Conservation (phyloP, 2,888 invertebrate species). For the Augiades crinisus region DNA sequence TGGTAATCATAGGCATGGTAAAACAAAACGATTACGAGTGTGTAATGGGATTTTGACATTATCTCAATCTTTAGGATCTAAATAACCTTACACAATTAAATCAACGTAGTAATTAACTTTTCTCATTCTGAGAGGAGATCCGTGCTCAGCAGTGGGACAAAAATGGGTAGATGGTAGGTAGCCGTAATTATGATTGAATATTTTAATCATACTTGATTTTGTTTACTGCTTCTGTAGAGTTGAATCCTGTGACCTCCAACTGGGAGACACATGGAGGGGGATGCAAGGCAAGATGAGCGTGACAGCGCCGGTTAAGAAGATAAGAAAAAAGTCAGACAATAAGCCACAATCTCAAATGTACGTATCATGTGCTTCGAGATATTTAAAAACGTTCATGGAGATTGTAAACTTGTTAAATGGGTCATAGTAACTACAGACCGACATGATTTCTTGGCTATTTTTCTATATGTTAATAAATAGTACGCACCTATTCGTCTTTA, state of each 20-base stretch:
- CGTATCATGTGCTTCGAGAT: slow-evolving; percentile 69
- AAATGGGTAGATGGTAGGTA: too few relatives aligned
- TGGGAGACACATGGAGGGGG: slow-evolving; percentile 87
- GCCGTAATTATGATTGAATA: slow-evolving; percentile 8
- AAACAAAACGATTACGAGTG: too few relatives aligned
- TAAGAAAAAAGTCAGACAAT: slow-evolving; percentile 86
- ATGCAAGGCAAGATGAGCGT: slow-evolving; percentile 93
- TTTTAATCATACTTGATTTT: slow-evolving; percentile 65
- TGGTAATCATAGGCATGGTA: too few relatives aligned
- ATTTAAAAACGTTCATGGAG: slow-evolving; percentile 38
- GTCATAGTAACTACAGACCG: neutral
- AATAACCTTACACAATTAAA: too few relatives aligned
- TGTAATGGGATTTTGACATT: too few relatives aligned
- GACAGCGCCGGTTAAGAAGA: slow-evolving; percentile 85
- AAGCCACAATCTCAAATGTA: slow-evolving; percentile 86
- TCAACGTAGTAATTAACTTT: too few relatives aligned
- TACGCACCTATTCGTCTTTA: too few relatives aligned
- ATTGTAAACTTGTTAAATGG: slow-evolving; percentile 27
- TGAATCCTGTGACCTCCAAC: slow-evolving; percentile 93
- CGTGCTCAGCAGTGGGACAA: too few relatives aligned
- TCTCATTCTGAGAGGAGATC: too few relatives aligned
- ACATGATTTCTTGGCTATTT: neutral
- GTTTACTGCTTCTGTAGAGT: slow-evolving; percentile 86
- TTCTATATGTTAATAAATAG: too few relatives aligned
- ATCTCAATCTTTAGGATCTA: too few relatives aligned